Evolutionary conservation across 2,797 vertebrate genomes (phyloP).

Genomic region (Anguilla megastoma): DNA sequence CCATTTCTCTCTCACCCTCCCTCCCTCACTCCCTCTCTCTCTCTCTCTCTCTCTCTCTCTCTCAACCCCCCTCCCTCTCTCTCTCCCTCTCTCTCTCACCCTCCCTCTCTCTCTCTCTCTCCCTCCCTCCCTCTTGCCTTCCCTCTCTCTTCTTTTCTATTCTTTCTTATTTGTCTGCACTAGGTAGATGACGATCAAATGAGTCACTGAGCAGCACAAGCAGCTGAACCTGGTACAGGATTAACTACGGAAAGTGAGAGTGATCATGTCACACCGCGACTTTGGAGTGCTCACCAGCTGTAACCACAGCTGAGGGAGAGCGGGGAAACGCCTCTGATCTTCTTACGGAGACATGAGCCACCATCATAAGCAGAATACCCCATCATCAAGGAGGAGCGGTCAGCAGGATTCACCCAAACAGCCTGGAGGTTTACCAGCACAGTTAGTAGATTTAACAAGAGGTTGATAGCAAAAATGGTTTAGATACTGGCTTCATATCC

Average conservation of each 20-base stretch:
- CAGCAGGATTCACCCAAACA: background rate
- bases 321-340: constrained; percentile 38
- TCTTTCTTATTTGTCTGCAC: constrained; percentile 33
- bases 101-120: constrained; percentile 43
- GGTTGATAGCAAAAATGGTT: background rate
- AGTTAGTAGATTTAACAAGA: constrained; percentile 19
- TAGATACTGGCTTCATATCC: background rate
- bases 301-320: constrained; percentile 69
- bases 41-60: constrained; percentile 49
- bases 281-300: constrained; percentile 80
- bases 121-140: constrained; percentile 38
- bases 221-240: constrained; percentile 76
- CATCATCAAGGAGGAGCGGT: background rate
- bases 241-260: constrained; percentile 83
- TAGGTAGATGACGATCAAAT: constrained; percentile 86
- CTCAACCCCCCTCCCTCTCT: constrained; percentile 32
- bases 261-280: constrained; percentile 79
- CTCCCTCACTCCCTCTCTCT: constrained; percentile 35
- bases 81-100: constrained; percentile 36
- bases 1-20: constrained; percentile 54
- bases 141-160: constrained; percentile 9
- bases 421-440: background rate
- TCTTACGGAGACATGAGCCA: constrained; percentile 55
- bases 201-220: constrained; percentile 80
- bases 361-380: background rate